phyloP scores from a whole-genome alignment of 2,888 invertebrate species.

The Gnatocerus cornutus region DNA sequence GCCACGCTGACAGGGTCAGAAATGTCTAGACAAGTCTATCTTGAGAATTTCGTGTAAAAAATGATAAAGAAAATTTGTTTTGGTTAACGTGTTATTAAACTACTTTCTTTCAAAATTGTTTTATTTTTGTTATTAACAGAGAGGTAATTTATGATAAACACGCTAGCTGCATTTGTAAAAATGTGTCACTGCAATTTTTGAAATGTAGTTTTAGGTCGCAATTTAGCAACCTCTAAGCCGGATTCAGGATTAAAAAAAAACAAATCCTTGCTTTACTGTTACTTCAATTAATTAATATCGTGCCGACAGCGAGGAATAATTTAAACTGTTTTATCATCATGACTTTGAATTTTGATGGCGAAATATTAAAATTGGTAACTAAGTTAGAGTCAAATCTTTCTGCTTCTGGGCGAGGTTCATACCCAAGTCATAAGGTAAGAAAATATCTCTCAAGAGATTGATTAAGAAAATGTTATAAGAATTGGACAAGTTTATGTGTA shows the following conservation, averaged over 20 bases:
- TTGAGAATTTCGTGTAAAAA: no score
- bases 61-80: not conserved
- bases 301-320: not conserved
- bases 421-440: no score
- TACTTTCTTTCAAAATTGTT: conserved; percentile 1
- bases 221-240: not conserved
- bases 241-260: not conserved
- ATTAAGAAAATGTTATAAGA: no score
- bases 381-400: no score
- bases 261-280: conserved; percentile 3
- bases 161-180: not conserved
- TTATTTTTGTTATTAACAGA: no score
- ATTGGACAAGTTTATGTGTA: no score
- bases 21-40: conserved; percentile 1
- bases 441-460: no score
- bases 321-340: conserved; percentile 1
- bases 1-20: not conserved
- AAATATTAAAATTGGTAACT: no score
- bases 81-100: not conserved
- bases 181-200: not conserved
- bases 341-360: conserved; percentile 2
- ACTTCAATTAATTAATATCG: conserved; percentile 2
- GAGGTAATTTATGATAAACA: no score
- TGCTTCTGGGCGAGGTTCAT: no score
- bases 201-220: not conserved